Percentiles rank a stretch among this genome's conserved stretches.
These are phyloP conservation scores for Procambarus clarkii DNA, from an alignment of 1,140 invertebrate genomes.

Conservation along the genomic window DNA sequence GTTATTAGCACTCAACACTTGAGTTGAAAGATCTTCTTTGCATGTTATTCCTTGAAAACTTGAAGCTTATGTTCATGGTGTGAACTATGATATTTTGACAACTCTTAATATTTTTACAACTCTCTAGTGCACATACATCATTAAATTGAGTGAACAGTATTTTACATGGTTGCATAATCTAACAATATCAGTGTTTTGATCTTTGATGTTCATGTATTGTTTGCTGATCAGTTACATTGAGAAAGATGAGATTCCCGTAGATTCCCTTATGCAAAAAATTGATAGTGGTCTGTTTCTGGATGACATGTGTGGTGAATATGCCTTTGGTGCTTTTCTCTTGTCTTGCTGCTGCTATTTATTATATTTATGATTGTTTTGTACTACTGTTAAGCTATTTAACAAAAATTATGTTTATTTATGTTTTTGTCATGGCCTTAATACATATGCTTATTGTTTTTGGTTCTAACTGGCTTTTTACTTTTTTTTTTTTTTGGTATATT, in stretches of 20 bases:
- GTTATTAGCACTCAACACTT: no score
- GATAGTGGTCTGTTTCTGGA: constrained; percentile 1
- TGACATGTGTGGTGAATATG: not conserved
- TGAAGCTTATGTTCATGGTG: no score
- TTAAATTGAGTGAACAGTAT: not conserved
- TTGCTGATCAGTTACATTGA: not conserved
- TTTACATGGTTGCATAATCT: constrained; percentile 3
- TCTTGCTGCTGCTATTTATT: not conserved
- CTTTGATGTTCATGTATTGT: not conserved
- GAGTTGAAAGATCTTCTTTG: no score
- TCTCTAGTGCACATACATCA: not conserved
- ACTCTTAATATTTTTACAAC: no score
- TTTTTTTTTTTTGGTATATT: not conserved
- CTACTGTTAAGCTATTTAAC: not conserved
- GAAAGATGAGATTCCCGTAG: not conserved
- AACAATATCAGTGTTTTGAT: not conserved
- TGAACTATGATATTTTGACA: no score
- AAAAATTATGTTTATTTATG: no score
- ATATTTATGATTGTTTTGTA: not conserved
- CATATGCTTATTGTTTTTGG: not conserved
- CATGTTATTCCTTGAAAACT: no score
- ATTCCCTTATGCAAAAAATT: not conserved
- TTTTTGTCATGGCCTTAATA: not conserved
- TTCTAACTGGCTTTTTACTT: not conserved
- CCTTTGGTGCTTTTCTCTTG: not conserved